phyloP scores from a whole-genome alignment of 37 sponge, comb jelly and placozoan species.

The Spongia lamella region DNA sequence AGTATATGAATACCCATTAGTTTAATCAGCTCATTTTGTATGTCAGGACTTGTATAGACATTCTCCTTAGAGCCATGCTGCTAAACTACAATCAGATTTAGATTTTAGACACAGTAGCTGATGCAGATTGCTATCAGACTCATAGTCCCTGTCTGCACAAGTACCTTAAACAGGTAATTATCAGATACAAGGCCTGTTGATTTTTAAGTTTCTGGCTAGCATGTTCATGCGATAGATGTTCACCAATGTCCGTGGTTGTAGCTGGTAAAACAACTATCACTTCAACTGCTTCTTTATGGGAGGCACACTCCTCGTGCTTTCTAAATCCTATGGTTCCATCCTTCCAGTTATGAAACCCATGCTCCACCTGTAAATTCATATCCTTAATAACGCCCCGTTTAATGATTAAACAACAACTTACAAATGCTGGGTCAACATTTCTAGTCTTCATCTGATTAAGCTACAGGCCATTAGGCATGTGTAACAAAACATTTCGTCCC shows the following conservation, averaged over 20 bases:
- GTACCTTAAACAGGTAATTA: constrained; percentile 6
- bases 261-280: constrained; percentile 33
- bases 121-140: constrained; percentile 30
- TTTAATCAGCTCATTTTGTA: constrained; percentile 37
- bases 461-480: constrained; percentile 35
- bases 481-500: constrained; percentile 33
- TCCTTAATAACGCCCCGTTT: no score
- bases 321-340: constrained; percentile 13
- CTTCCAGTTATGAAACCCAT: constrained; percentile 55
- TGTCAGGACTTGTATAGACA: constrained; percentile 51
- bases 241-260: constrained; percentile 24
- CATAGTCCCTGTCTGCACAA: constrained; percentile 29
- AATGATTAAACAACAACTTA: no score
- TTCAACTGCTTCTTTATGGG: constrained; percentile 33
- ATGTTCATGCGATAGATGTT: constrained; percentile 18
- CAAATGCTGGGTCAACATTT: constrained; percentile 63
- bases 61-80: constrained; percentile 42
- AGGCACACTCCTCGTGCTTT: constrained; percentile 13
- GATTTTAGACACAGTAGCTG: no score
- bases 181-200: constrained; percentile 6
- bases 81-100: constrained; percentile 17
- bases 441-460: constrained; percentile 12
- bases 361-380: no score
- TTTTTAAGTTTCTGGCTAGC: constrained; percentile 22
- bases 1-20: constrained; percentile 37